phyloP scores from a whole-genome alignment of 1,140 invertebrate genomes.

The Dinoponera quadriceps region DNA sequence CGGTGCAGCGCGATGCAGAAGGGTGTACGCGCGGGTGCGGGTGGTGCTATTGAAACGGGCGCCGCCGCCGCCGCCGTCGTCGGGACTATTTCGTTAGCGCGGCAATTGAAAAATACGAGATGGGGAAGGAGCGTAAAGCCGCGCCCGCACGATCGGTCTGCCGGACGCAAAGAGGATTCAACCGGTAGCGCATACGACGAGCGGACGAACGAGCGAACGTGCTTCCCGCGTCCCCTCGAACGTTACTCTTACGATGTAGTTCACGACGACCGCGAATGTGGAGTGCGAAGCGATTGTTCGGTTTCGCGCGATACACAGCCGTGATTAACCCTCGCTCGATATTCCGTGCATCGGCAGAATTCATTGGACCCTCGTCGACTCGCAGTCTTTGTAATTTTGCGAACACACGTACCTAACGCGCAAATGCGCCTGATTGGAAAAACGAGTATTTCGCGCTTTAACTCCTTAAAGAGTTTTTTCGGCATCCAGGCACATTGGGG shows the following conservation, averaged over 20 bases:
- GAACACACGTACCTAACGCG: too few relatives aligned
- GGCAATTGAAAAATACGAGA: constrained; percentile 74
- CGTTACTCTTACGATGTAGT: background rate
- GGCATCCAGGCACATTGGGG: too few relatives aligned
- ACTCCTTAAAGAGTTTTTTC: too few relatives aligned
- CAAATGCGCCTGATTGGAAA: too few relatives aligned
- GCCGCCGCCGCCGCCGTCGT: constrained; percentile 64
- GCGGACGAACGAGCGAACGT: background rate
- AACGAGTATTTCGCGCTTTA: too few relatives aligned
- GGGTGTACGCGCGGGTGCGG: constrained; percentile 62
- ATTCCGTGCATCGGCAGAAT: background rate
- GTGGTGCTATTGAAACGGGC: constrained; percentile 71
- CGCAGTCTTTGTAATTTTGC: background rate
- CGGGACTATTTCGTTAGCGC: constrained; percentile 71
- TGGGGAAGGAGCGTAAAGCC: constrained; percentile 59
- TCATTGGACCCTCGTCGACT: background rate
- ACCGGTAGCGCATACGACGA: background rate
- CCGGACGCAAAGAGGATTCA: constrained; percentile 54
- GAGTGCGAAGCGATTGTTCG: background rate
- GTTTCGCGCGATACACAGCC: background rate
- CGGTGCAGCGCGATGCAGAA: constrained; percentile 47
- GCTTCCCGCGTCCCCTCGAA: constrained; percentile 32
- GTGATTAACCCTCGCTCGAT: background rate
- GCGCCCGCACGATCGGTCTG: constrained; percentile 28
- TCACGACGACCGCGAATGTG: background rate